These are phyloP conservation scores for Caenorhabditis inopinata DNA, from an alignment of 1,140 invertebrate species.

Conservation along the genomic window DNA sequence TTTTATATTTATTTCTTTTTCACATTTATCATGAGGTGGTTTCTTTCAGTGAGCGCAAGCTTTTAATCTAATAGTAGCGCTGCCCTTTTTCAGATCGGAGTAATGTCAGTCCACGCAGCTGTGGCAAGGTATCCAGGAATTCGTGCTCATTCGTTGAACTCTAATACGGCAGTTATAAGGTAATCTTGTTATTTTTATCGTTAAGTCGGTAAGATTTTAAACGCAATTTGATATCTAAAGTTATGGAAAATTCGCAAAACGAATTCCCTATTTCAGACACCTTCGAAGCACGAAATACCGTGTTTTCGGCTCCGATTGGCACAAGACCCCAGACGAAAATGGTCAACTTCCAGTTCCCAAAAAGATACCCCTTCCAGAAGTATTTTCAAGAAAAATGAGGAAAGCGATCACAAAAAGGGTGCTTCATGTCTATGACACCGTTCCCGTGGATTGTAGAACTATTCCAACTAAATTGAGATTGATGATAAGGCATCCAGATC, in stretches of 20 bases:
- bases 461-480: neutral
- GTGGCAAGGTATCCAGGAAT: neutral
- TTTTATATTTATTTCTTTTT: too few species aligned
- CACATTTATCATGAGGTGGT: too few species aligned
- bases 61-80: too few species aligned
- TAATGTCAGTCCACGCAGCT: neutral
- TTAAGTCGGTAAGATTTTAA: too few species aligned
- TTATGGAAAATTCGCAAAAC: too few species aligned
- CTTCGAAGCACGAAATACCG: neutral
- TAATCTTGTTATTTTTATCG: neutral
- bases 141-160: neutral
- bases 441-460: neutral
- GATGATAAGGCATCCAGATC: neutral
- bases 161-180: neutral
- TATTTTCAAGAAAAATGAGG: neutral
- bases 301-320: neutral
- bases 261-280: neutral
- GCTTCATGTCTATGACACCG: neutral
- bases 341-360: neutral
- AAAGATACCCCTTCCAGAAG: neutral
- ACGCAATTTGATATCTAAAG: too few species aligned
- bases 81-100: slow-evolving; percentile 3
- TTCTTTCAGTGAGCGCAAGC: too few species aligned
- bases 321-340: neutral
- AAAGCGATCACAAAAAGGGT: neutral